A percentile compares a stretch with the other conserved stretches of the same genome.
phyloP scores from a whole-genome alignment of 2,797 vertebrate species.

The Chiloscyllium punctatum region DNA sequence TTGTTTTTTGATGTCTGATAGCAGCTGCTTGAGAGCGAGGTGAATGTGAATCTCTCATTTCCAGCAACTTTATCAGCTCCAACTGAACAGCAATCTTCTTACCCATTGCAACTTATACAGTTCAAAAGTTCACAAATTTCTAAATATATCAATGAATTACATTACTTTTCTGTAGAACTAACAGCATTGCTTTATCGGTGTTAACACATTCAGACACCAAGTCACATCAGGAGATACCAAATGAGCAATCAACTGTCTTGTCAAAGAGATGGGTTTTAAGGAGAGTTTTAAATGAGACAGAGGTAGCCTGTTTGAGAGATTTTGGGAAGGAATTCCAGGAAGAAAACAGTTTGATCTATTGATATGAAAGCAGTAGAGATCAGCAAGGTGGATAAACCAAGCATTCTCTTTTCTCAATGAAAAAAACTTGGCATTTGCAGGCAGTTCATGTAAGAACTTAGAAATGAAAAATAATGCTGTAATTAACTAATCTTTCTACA shows the following conservation, averaged over 20 bases:
- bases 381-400: too few relatives aligned
- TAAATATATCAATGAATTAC: neutral
- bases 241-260: neutral
- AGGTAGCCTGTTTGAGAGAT: too few relatives aligned
- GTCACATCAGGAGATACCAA: too few relatives aligned
- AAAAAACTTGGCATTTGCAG: too few relatives aligned
- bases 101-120: neutral
- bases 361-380: neutral
- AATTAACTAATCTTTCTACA: too few relatives aligned
- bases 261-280: neutral
- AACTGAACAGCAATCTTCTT: neutral
- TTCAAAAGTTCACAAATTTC: neutral
- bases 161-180: too few relatives aligned
- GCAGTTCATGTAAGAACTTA: too few relatives aligned
- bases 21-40: conserved; percentile 1
- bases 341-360: neutral
- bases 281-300: too few relatives aligned
- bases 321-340: too few relatives aligned
- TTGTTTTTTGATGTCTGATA: neutral
- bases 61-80: neutral
- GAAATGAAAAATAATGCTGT: neutral
- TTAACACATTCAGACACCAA: too few relatives aligned
- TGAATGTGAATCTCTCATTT: neutral
- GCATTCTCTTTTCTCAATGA: too few relatives aligned
- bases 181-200: too few relatives aligned